Evolutionary conservation across 2,888 invertebrate species (phyloP).

Genomic region (Scaptodrosophila latifasciaeformis): DNA sequence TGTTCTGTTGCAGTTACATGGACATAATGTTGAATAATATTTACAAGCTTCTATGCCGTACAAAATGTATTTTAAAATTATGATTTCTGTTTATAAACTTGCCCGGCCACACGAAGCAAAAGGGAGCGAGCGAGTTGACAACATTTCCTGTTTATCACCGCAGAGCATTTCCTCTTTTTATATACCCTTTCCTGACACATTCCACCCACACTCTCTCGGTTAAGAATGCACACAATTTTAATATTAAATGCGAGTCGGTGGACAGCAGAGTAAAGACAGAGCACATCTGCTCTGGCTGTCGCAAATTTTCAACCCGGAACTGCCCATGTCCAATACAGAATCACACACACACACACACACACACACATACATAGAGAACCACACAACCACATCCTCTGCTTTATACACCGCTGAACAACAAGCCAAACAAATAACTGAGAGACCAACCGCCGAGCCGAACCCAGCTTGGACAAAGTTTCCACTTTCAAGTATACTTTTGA

Average conservation of each 20-base stretch:
- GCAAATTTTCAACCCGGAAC: background rate
- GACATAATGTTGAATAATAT: conserved; percentile 19
- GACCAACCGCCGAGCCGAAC: conserved; percentile 24
- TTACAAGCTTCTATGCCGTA: no score
- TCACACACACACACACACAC: background rate
- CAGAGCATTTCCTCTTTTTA: no score
- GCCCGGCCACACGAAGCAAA: conserved; percentile 10
- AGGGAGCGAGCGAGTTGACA: background rate
- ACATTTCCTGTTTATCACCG: conserved; percentile 26
- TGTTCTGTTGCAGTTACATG: conserved; percentile 9
- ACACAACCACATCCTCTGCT: conserved; percentile 1
- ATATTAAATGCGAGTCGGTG: conserved; percentile 54
- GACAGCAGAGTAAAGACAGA: conserved; percentile 38
- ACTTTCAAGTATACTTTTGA: conserved; percentile 32
- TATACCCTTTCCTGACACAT: background rate
- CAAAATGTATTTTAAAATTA: conserved; percentile 47
- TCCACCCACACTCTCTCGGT: conserved; percentile 12
- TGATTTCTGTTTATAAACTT: conserved; percentile 49
- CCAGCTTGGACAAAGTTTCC: conserved; percentile 52
- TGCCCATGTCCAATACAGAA: conserved; percentile 3
- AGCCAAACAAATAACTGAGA: background rate
- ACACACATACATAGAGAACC: conserved; percentile 14
- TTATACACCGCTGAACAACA: no score
- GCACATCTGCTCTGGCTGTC: conserved; percentile 34
- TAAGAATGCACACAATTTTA: conserved; percentile 65